Evolutionary conservation across 2,888 invertebrate genomes (phyloP).

Genomic region (Drosophila quinaria): DNA sequence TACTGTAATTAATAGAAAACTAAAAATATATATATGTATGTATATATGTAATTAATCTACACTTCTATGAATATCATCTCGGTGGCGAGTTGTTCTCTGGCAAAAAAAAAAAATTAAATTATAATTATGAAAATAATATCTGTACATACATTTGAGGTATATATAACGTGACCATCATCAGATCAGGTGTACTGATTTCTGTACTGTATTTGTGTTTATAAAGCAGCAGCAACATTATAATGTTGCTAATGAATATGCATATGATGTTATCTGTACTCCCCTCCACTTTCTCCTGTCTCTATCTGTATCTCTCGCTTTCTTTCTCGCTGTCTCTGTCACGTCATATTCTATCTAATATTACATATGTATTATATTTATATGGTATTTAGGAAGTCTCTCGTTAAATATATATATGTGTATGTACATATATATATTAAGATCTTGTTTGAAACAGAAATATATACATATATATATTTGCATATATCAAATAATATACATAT

Average conservation of each 20-base stretch:
- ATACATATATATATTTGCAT: conserved; percentile 9
- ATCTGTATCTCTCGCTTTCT: neutral
- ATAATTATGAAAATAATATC: conserved; percentile 63
- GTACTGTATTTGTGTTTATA: conserved; percentile 29
- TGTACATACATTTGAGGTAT: conserved; percentile 74
- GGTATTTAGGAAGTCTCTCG: conserved; percentile 54
- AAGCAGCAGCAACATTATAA: conserved; percentile 39
- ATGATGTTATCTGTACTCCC: conserved; percentile 15
- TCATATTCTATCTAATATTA: conserved; percentile 56
- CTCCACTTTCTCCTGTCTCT: neutral
- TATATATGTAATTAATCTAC: conserved; percentile 47
- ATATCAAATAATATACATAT: conserved; percentile 15
- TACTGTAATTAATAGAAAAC: conserved; percentile 50
- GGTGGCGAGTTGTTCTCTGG: conserved; percentile 80
- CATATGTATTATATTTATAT: conserved; percentile 29
- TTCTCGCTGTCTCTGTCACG: conserved; percentile 35
- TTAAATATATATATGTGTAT: conserved; percentile 13
- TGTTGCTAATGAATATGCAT: conserved; percentile 33
- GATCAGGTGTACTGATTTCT: conserved; percentile 34
- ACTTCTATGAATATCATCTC: conserved; percentile 73
- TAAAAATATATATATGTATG: conserved; percentile 46
- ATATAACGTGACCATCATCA: conserved; percentile 60
- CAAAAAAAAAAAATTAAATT: conserved; percentile 44
- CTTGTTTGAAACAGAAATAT: conserved; percentile 3
- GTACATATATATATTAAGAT: conserved; percentile 20